Evolutionary conservation across 2,797 vertebrate genomes (phyloP), one percentile per base, ranked within the genome.

Genomic region (Leuciscus waleckii): DNA sequence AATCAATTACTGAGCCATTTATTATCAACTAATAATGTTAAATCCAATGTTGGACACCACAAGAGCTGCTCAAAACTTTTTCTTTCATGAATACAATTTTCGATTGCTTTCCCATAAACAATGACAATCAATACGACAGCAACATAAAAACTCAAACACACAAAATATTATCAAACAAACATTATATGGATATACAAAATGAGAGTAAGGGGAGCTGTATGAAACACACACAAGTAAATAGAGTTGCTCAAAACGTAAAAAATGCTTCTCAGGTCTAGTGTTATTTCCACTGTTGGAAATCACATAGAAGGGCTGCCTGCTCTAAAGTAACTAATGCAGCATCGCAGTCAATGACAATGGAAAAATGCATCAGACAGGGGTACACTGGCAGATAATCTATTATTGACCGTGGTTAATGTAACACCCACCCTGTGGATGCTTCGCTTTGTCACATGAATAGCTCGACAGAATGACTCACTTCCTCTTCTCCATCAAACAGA

Each of bases 361-460:
- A 61, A 84, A 69, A 61, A 70, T 83, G 32, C 32, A 76, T 76
- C 58, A 76, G 71, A 16, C 56, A 19, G 71, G 29, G 51, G 29
- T 16, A 14, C 21, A 5, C 54, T 76, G 43, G 73, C 56, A 21
- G 26, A 65, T 77, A 79, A 68, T 76, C 56, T 83, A 65, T 61
- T 68, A 81, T 75, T 69, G 82, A 71, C 68, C 8, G 49, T 54
- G 80, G 76, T 86, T 84, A 82, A 73, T 78, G 65, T 85, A 79
- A 71, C 88, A 85, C 41, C 79, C 74, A 46, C 84, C 71, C 69
- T 0, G 11, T 86, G 83, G 76, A 80, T 76, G 46, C 87, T 86
- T 87, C 65, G 13, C 79, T 68, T 61, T 88, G 84, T 92, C 92
- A 92, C 90, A 90, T 91, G 91, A 91, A 84, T 29, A 73, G 83